Percentiles rank a stretch among this genome's conserved stretches.
These are phyloP conservation scores for Mnemiopsis leidyi DNA, from an alignment of 37 sponge, comb jelly and placozoan species.

Conservation along the genomic window DNA sequence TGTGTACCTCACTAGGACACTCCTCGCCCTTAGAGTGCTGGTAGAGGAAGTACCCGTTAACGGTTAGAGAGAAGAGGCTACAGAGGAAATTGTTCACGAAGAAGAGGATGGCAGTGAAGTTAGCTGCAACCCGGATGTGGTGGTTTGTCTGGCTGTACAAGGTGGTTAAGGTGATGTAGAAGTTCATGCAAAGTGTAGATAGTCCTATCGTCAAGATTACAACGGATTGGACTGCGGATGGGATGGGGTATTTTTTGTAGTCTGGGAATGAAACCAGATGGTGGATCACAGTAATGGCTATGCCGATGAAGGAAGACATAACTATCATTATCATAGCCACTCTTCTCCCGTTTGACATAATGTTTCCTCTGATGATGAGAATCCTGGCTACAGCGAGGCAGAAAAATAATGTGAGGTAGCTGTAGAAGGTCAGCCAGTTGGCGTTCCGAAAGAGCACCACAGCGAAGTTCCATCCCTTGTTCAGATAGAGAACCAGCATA, in stretches of 20 bases:
- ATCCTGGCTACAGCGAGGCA: not conserved
- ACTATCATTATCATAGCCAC: not conserved
- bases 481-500: not conserved
- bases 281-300: not conserved
- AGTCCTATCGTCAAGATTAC: not conserved
- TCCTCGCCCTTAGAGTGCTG: not conserved
- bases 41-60: not conserved
- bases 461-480: not conserved
- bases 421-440: constrained; percentile 19
- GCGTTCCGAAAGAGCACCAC: not conserved
- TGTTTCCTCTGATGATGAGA: not conserved
- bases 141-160: not conserved
- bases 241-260: not conserved
- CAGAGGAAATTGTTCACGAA: constrained; percentile 30
- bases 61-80: not conserved
- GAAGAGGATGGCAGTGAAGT: constrained; percentile 10
- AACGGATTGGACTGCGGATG: not conserved
- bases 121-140: not conserved
- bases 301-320: not conserved
- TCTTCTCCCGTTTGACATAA: not conserved
- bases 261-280: not conserved
- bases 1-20: not conserved
- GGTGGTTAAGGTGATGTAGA: not conserved
- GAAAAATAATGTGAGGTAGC: not conserved
- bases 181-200: not conserved